Base-by-base conservation (phyloP, 1,140 invertebrate genomes). In the Drosophila prosaltans region DNA sequence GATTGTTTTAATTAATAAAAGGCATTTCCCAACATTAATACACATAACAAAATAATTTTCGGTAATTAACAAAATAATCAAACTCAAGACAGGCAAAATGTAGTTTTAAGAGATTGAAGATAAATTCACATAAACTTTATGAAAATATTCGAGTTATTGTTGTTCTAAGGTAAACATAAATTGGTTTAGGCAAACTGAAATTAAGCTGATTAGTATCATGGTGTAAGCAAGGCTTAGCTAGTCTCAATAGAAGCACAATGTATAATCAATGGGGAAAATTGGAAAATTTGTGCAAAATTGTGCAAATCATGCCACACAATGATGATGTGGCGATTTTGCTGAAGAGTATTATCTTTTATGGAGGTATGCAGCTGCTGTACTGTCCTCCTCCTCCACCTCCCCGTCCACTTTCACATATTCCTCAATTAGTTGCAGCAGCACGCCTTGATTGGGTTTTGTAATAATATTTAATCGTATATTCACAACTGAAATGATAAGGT, bases 401-500 rank as follows among this genome's bases (percentile, higher is more conserved):
- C 16, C 16, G 16, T 16, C 16, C 16, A 66, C 40, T 41, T 51
- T 66, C 41, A 8, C 45, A 75, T 28, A 76, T 76, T 76, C 65
- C 65, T 10, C 59, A 76, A 76, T 76, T 76, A 71, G 74, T 59
- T 65, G 59, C 59, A 67, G 58, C 2, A 10, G 6, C 41, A 45
- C 8, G 32, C 65, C 61, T 71, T 51, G 69, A 30, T 64, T 26
- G 36, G 45, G 41, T 9, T 26, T 58, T 48, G 68, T 39, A 36
- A 65, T 39, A 21, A 67, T 24, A 51, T 26, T 26, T 26, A 51
- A 55, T 43, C 21, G 10, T 41, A 65, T 51, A 41, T 40, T 26
- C 40, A 68, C 57, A 75, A 74, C 61, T 16, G 16, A 74, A 74
- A 45, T 51, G 45, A 7, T 26, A 26, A 26, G 4, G 10, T 16